Base-by-base conservation (phyloP, 1,140 invertebrate species). In the Andrena cerasifolii region DNA sequence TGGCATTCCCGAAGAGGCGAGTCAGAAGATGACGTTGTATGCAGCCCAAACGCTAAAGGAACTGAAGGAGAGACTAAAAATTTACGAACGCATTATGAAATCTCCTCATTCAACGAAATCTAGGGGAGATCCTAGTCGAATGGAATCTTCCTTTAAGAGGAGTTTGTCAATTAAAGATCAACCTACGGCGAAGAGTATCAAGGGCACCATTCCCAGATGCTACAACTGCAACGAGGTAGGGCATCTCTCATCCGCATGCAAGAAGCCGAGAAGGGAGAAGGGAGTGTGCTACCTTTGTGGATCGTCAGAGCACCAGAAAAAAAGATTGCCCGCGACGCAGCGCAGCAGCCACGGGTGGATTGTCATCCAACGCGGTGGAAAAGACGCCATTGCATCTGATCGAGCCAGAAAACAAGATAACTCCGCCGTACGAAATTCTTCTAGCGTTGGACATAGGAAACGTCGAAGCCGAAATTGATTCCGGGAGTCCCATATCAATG, bases 211-310 rank as follows among this genome's bases (percentile, higher is more conserved):
- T 1, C 18, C 18, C 12, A 78, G 40, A 8, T 79, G 71, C 33
- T 79, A 43, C 26, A 79, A 79, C 45, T 79, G 70, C 8, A 75
- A 75, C 6, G n/a, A 58, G 2, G 0, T 3, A 1, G 73, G 72
- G 18, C 65, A 80, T 7, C 2, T 75, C 4, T 16, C 49, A 1
- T 3, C 14, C n/a, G 31, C 56, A 0, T 79, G 71, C 31, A 18
- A 21, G 6, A 66, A 66, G 3, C 71, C 70, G 1, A 53, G 10
- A 2, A n/a, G 78, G n/a, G 62, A 75, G 8, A 56, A 45, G 43
- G 78, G 71, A 10, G 21, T 43, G 3, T 79, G 78, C 2, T 74
- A 67, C 5, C 51, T 10, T 0, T 79, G 71, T 21, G 63, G 56
- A 12, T 26, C n/a, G 6, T 6, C 24, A 0, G 72, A 61, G 12